Evolutionary conservation across 2,888 invertebrate species (phyloP), one percentile per base, ranked within the genome.

Genomic region (Xylocampa areola): DNA sequence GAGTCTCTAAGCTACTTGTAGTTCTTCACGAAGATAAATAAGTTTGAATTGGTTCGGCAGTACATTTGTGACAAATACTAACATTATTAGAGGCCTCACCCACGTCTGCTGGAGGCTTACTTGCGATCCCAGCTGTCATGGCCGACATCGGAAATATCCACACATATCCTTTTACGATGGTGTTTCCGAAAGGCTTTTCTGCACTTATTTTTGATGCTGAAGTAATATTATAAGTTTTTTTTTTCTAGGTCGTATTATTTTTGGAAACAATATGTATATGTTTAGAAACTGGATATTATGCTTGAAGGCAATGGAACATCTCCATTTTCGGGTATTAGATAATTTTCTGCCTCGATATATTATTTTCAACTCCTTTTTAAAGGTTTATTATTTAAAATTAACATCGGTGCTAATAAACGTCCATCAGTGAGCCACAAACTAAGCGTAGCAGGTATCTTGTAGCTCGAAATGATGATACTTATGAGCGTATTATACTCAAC

Each of bases 31-130:
- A 50, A 21, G 16, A 41, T 58, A 59, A 59, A 13, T 65, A 51
- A 30, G 25, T 30, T 25, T 30, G 4, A 10, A 13, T 30, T 17
- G 10, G 21, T 32, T 40, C 29, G 25, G 25, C 32, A 4, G 36
- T 36, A 67, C 65, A 33, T 49, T 41, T 49, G 13, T 62, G 68
- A 62, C 37, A 55, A 67, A 67, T 48, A 44, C 43, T 23, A 25
- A 35, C 33, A 43, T 68, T 45, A 45, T 68, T 53, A 33, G 36
- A n/a, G 30, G 19, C 35, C 21, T 2, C n/a, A 33, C 54, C 49
- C 41, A 16, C 54, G 29, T 49, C 45, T 6, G 17, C 23, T 8
- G 14, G 37, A 30, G 30, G 65, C 55, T 68, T 55, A 50, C 36
- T 27, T 27, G 14, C n/a, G 10, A 23, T 35, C 27, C 36, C 37